phyloP scores from a whole-genome alignment of 2,797 vertebrate genomes.

The Macroramphosus scolopax region DNA sequence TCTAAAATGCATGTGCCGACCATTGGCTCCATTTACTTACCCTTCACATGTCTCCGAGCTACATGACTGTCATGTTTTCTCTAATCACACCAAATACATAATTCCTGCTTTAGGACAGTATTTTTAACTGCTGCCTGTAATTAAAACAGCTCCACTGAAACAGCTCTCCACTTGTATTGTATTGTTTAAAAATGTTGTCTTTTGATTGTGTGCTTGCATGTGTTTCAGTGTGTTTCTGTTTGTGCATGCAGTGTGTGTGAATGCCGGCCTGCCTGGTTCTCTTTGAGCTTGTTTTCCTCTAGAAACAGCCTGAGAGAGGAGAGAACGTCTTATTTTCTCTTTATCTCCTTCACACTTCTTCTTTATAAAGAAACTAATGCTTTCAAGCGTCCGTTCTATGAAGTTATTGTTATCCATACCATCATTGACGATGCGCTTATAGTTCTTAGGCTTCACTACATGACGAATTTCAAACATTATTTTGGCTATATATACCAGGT shows the following conservation, averaged over 20 bases:
- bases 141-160: too few species aligned
- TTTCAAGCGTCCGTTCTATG: slow-evolving; percentile 10
- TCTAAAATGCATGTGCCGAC: slow-evolving; percentile 72
- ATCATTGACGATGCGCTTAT: slow-evolving; percentile 26
- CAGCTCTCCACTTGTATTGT: slow-evolving; percentile 6
- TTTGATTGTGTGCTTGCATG: slow-evolving; percentile 3
- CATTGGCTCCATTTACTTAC: slow-evolving; percentile 59
- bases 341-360: slow-evolving; percentile 15
- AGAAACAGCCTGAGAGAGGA: slow-evolving; percentile 13
- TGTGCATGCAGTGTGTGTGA: too few species aligned
- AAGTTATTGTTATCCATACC: slow-evolving; percentile 27
- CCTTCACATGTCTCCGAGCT: slow-evolving; percentile 56
- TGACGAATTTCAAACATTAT: slow-evolving; percentile 29
- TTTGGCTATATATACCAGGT: slow-evolving; percentile 44
- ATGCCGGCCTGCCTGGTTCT: slow-evolving; percentile 23
- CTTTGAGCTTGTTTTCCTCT: slow-evolving; percentile 19
- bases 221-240: slow-evolving; percentile 2
- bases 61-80: too few species aligned
- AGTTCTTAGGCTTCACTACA: slow-evolving; percentile 23
- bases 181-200: background rate
- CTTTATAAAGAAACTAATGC: slow-evolving; percentile 12
- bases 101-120: too few species aligned
- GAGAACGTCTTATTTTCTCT: slow-evolving; percentile 11
- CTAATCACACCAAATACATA: too few species aligned
- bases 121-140: background rate